Conservation (phyloP, 2,888 invertebrate genomes). For the Dascillus cervinus region DNA sequence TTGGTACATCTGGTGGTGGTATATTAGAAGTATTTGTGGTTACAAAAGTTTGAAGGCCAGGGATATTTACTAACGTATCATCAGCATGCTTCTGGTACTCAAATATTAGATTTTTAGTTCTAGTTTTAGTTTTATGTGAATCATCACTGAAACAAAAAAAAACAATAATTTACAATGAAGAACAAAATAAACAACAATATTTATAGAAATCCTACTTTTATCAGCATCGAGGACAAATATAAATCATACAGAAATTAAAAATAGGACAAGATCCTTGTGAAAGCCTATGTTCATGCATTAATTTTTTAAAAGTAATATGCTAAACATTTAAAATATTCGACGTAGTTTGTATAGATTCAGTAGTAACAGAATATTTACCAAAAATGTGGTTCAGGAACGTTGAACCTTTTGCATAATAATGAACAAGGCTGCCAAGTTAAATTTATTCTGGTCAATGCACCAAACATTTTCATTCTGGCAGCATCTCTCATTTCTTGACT, state of each 20-base stretch:
- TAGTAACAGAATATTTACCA: slow-evolving; percentile 47
- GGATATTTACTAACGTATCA: too few species aligned
- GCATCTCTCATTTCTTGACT: slow-evolving; percentile 58
- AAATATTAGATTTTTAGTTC: slow-evolving; percentile 66
- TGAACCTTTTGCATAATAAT: slow-evolving; percentile 85
- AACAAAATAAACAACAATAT: neutral
- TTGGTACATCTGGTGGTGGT: neutral
- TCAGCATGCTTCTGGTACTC: slow-evolving; percentile 57
- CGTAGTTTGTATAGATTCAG: too few species aligned
- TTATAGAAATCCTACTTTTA: too few species aligned
- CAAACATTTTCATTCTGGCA: slow-evolving; percentile 69
- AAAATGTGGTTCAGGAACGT: slow-evolving; percentile 79
- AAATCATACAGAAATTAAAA: too few species aligned
- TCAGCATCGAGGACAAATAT: too few species aligned
- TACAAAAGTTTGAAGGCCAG: too few species aligned
- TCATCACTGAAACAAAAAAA: slow-evolving; percentile 38
- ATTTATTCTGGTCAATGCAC: slow-evolving; percentile 61
- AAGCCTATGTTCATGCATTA: too few species aligned
- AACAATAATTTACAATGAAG: slow-evolving; percentile 2
- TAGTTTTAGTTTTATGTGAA: slow-evolving; percentile 50
- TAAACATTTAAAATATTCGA: too few species aligned
- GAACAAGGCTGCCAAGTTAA: slow-evolving; percentile 75
- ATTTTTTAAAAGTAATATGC: too few species aligned
- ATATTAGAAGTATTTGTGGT: too few species aligned
- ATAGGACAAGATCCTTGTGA: too few species aligned